Conservation (phyloP, 2,888 invertebrate species). For the Andricus curvator region DNA sequence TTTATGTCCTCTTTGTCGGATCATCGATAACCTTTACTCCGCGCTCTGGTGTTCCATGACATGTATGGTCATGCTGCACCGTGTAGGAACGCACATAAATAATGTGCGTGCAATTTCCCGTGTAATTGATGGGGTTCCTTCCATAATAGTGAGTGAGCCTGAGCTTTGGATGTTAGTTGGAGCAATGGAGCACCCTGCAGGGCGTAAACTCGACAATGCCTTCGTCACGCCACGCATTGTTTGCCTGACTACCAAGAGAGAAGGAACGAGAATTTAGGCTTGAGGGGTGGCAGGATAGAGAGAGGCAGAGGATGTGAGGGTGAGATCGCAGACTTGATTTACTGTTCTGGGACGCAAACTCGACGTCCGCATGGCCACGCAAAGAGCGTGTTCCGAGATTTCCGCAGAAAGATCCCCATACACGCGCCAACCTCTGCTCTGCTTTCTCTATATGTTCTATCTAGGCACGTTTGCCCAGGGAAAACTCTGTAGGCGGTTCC, state of each 20-base stretch:
- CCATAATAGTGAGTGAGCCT: slow-evolving; percentile 70
- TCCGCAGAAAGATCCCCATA: slow-evolving; percentile 48
- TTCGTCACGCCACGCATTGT: slow-evolving; percentile 76
- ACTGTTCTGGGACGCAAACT: slow-evolving; percentile 64
- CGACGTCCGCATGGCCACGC: slow-evolving; percentile 61
- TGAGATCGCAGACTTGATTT: slow-evolving; percentile 66
- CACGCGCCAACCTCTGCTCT: slow-evolving; percentile 26
- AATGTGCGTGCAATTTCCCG: slow-evolving; percentile 75
- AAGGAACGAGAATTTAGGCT: slow-evolving; percentile 6
- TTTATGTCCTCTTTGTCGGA: slow-evolving; percentile 75
- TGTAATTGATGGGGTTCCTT: slow-evolving; percentile 74
- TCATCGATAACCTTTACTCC: slow-evolving; percentile 68
- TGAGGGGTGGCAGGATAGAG: slow-evolving; percentile 19
- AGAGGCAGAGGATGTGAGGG: slow-evolving; percentile 27
- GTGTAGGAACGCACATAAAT: slow-evolving; percentile 64
- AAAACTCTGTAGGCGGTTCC: neutral
- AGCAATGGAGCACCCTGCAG: slow-evolving; percentile 69
- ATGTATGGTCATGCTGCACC: slow-evolving; percentile 50
- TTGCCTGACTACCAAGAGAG: slow-evolving; percentile 61
- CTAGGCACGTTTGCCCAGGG: neutral
- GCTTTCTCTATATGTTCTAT: neutral
- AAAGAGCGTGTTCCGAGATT: slow-evolving; percentile 72
- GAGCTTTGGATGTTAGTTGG: slow-evolving; percentile 63
- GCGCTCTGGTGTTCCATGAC: slow-evolving; percentile 49
- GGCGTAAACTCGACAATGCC: slow-evolving; percentile 77